Evolutionary conservation across 2,797 vertebrate genomes (phyloP).

Genomic region (Apodemus agrarius): DNA sequence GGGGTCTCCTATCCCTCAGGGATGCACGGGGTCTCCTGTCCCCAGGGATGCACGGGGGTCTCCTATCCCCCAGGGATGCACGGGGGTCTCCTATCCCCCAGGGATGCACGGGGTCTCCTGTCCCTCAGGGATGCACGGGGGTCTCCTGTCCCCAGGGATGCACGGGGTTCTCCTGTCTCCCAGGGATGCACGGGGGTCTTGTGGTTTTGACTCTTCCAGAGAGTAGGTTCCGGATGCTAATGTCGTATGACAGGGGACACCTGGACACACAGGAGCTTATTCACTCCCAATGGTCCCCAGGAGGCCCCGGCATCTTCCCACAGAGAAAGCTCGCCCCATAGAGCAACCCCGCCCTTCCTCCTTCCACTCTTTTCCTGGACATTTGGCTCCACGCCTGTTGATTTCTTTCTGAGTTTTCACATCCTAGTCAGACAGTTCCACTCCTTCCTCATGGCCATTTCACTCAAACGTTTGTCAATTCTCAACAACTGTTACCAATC

Average conservation of each 20-base stretch:
- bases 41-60: neutral
- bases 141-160: too few relatives aligned
- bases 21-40: too few relatives aligned
- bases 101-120: too few relatives aligned
- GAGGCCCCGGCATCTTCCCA: fast-evolving
- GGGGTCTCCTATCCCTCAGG: too few relatives aligned
- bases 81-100: too few relatives aligned
- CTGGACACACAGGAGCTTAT: neutral
- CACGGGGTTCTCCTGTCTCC: too few relatives aligned
- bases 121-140: neutral
- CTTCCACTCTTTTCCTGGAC: fast-evolving
- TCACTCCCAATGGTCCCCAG: neutral
- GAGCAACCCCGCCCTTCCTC: neutral
- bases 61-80: too few relatives aligned
- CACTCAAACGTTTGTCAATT: neutral
- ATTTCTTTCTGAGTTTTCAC: neutral
- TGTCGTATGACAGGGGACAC: fast-evolving
- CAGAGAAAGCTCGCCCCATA: neutral
- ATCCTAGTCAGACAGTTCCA: neutral
- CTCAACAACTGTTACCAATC: neutral
- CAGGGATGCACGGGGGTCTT: too few relatives aligned
- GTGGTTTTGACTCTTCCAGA: neutral
- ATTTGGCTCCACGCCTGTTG: neutral
- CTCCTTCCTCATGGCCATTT: too few relatives aligned
- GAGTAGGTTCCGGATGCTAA: neutral